phyloP scores from a whole-genome alignment of 1,140 invertebrate genomes.

The Dysdera silvatica region DNA sequence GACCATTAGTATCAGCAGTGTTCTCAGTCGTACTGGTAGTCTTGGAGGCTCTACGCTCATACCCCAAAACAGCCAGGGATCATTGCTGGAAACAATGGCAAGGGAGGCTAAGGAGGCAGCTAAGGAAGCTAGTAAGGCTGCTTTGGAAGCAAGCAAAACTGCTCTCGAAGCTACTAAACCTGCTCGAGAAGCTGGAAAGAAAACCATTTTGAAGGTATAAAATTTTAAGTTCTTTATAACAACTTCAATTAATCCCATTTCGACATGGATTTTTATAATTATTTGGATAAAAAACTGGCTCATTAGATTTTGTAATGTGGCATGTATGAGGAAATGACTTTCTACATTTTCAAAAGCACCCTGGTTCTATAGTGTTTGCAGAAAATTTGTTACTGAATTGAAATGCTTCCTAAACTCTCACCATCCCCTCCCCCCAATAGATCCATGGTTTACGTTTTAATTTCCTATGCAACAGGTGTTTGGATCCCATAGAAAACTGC shows the following conservation, averaged over 20 bases:
- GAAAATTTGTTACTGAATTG: too few species aligned
- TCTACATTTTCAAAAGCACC: too few species aligned
- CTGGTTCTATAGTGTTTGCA: too few species aligned
- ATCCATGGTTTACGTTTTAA: too few species aligned
- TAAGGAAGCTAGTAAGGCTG: constrained; percentile 72
- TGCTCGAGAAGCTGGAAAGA: constrained; percentile 73
- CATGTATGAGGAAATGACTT: too few species aligned
- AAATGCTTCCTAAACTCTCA: too few species aligned
- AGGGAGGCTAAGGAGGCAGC: constrained; percentile 80
- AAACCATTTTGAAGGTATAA: constrained; percentile 45
- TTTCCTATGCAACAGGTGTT: too few species aligned
- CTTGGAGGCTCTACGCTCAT: constrained; percentile 10
- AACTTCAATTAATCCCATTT: neutral
- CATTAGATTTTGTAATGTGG: too few species aligned
- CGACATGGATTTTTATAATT: neutral
- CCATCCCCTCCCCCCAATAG: too few species aligned
- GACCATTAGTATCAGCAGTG: constrained; percentile 30
- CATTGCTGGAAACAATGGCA: constrained; percentile 39
- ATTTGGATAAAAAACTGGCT: too few species aligned
- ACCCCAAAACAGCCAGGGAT: constrained; percentile 25
- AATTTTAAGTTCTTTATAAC: neutral
- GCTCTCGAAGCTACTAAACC: constrained; percentile 78
- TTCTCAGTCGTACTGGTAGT: constrained; percentile 31
- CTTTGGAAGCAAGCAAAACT: constrained; percentile 75
- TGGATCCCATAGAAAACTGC: too few species aligned